A percentile compares a stretch with the other conserved stretches of the same genome.
phyloP scores from a whole-genome alignment of 2,888 invertebrate species.

The Alitta virens region DNA sequence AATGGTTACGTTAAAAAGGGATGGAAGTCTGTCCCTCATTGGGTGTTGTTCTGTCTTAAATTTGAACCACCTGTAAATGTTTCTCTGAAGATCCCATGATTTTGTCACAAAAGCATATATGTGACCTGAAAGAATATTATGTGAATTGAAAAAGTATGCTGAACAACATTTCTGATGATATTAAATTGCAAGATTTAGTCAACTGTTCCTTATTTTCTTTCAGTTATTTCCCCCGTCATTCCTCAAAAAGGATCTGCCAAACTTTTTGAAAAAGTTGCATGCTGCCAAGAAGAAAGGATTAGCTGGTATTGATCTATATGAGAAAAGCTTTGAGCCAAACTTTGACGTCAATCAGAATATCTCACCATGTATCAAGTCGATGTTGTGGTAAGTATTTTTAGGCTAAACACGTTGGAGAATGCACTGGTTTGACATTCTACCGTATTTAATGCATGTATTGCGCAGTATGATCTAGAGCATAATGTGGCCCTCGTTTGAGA shows the following conservation, averaged over 20 bases:
- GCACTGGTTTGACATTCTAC: no score
- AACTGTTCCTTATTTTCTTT: background rate
- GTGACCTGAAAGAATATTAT: no score
- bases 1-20: no score
- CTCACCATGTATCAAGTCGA: conserved; percentile 15
- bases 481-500: no score
- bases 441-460: no score
- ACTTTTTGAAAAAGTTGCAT: conserved; percentile 23
- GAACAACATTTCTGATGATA: background rate
- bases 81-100: no score
- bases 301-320: conserved; percentile 21
- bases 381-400: conserved; percentile 26
- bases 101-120: no score
- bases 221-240: conserved; percentile 23
- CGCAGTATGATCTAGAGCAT: no score
- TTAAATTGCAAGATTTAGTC: background rate
- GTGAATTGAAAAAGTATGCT: no score
- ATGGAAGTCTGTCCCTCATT: no score
- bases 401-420: conserved; percentile 29
- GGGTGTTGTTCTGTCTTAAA: no score
- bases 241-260: conserved; percentile 14
- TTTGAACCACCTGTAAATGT: no score
- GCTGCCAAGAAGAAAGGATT: conserved; percentile 21
- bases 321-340: conserved; percentile 15
- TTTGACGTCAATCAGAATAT: conserved; percentile 8